Conservation (phyloP, 2,113 vertebrate genomes). For the Oryzias javanicus region DNA sequence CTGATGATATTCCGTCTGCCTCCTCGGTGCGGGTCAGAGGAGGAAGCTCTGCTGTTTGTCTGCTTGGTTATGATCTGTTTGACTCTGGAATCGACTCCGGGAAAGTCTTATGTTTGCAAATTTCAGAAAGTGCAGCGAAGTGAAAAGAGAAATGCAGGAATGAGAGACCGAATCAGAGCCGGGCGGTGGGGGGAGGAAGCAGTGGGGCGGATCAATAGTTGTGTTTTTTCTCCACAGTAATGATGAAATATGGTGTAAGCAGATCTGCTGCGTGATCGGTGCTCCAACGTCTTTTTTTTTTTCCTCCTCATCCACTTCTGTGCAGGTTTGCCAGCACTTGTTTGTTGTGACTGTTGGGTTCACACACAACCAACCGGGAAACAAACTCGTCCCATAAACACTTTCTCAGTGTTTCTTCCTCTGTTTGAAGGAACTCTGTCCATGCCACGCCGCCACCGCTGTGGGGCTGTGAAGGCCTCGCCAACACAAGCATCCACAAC, state of each 20-base stretch:
- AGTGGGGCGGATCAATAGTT: conserved; percentile 73
- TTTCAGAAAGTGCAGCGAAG: conserved; percentile 41
- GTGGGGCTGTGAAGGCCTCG: conserved; percentile 36
- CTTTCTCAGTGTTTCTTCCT: background rate
- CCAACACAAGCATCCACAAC: conserved; percentile 57
- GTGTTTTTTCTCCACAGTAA: conserved; percentile 70
- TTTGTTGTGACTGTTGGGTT: too few relatives aligned
- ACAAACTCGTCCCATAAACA: too few relatives aligned
- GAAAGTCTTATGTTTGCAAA: conserved; percentile 58
- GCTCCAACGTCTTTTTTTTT: conserved; percentile 42
- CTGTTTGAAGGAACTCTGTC: background rate
- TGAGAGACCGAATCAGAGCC: conserved; percentile 32
- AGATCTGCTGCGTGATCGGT: conserved; percentile 73
- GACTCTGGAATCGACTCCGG: conserved; percentile 47
- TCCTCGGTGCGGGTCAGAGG: conserved; percentile 2
- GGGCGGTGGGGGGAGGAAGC: conserved; percentile 52
- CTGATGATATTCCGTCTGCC: conserved; percentile 39
- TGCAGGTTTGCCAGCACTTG: conserved; percentile 22
- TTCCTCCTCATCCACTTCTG: background rate
- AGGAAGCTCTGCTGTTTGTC: conserved; percentile 9
- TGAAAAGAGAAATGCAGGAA: conserved; percentile 44
- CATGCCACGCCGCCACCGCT: background rate
- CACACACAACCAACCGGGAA: too few relatives aligned
- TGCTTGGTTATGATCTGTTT: conserved; percentile 54
- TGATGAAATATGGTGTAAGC: conserved; percentile 82